phyloP scores from a whole-genome alignment of 2,888 invertebrate species.

The Pteria penguin region DNA sequence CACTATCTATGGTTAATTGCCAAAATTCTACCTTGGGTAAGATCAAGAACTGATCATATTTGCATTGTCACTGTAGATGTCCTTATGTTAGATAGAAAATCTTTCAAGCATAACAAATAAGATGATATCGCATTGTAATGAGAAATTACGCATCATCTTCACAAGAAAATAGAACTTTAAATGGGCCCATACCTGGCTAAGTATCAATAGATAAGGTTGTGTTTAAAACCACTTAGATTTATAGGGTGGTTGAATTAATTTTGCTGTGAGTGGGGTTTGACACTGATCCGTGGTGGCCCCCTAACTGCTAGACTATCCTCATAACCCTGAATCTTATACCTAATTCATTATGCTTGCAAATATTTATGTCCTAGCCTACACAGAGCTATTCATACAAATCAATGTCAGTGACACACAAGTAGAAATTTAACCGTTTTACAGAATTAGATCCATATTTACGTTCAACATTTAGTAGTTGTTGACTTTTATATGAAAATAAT shows the following conservation, averaged over 20 bases:
- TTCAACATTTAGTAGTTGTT: too few relatives aligned
- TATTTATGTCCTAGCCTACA: too few relatives aligned
- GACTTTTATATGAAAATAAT: too few relatives aligned
- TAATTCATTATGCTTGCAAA: too few relatives aligned
- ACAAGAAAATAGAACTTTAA: neutral
- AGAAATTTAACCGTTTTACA: too few relatives aligned
- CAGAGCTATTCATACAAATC: too few relatives aligned
- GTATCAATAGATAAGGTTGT: neutral
- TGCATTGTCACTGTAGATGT: constrained; percentile 18
- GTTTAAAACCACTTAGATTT: neutral
- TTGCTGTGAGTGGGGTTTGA: too few relatives aligned
- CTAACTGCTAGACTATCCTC: too few relatives aligned
- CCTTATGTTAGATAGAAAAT: neutral
- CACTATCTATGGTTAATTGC: neutral
- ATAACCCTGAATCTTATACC: too few relatives aligned
- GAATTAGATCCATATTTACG: too few relatives aligned
- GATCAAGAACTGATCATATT: neutral
- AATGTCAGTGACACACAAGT: too few relatives aligned
- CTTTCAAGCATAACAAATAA: neutral
- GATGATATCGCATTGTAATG: neutral
- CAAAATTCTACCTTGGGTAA: neutral
- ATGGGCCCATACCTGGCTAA: neutral
- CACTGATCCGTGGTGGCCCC: too few relatives aligned
- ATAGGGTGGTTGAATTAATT: neutral
- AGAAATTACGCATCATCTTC: neutral